Evolutionary conservation across 2,888 invertebrate genomes (phyloP), one percentile per base, ranked within the genome.

Genomic region (Ormyrus labotus): DNA sequence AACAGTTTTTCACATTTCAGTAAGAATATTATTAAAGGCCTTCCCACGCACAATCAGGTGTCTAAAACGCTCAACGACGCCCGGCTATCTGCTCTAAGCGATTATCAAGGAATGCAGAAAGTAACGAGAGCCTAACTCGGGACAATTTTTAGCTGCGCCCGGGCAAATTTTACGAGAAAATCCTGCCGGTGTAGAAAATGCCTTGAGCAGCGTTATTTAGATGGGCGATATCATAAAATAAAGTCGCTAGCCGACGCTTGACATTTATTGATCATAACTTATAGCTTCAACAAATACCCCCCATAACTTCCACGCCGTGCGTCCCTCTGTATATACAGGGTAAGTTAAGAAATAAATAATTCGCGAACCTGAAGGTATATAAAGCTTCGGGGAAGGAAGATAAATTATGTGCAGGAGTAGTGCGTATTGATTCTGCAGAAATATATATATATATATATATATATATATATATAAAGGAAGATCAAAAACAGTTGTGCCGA

Each of bases 201-300:
- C 70, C 70, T 64, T 51, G 19, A 64, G 47, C 74, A 70, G 68
- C 58, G 53, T 68, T 81, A 73, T 77, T 76, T 77, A 69, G 74
- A 77, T 75, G 51, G 74, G 74, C 75, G 78, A 79, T 69, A 75
- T 82, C 81, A 68, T 82, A 82, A 82, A 82, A 79, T 81, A 72
- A 78, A 75, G 78, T 64, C 74, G 47, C 63, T 48, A 69, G 53
- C 53, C 76, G 64, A 71, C 34, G 75, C 76, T 53, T 53, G 79
- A 82, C 81, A 63, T 82, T 82, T 82, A 82, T 82, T 77, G 81
- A 79, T 79, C 81, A 65, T 79, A 79, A 82, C 76, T 79, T 79
- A 72, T 73, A 73, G 72, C 73, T 72, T 82, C 73, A 79, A 79
- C 81, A 79, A 82, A 78, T 78, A 63, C 55, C 65, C 63, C 10